phyloP scores from a whole-genome alignment of 2,888 invertebrate species.

The Amiota communis region DNA sequence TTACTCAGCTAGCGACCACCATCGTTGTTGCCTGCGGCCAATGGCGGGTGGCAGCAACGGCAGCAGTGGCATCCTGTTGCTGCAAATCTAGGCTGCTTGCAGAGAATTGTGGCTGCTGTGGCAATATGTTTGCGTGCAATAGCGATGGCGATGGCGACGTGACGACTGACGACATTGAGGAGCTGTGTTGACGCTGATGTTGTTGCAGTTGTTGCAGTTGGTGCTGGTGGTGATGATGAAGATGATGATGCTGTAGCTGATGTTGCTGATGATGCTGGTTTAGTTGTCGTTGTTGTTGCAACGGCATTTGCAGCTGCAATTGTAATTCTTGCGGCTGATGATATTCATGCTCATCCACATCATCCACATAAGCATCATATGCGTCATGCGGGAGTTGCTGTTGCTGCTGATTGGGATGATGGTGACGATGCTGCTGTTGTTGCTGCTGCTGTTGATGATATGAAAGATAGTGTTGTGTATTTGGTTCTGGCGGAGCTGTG shows the following conservation, averaged over 20 bases:
- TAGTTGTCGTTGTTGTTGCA: slow-evolving; percentile 43
- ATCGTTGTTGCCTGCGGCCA: slow-evolving; percentile 69
- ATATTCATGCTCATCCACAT: slow-evolving; percentile 68
- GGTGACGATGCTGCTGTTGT: slow-evolving; percentile 42
- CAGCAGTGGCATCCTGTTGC: slow-evolving; percentile 43
- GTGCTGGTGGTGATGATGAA: too few species aligned
- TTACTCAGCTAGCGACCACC: slow-evolving; percentile 72
- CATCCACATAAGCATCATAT: slow-evolving; percentile 54
- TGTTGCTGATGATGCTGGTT: too few species aligned
- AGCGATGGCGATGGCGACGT: slow-evolving; percentile 60
- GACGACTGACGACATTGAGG: slow-evolving; percentile 60
- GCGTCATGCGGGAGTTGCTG: slow-evolving; percentile 45
- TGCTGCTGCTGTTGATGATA: slow-evolving; percentile 55
- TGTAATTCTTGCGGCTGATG: slow-evolving; percentile 70
- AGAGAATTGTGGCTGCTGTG: slow-evolving; percentile 41
- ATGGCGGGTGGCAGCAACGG: slow-evolving; percentile 57
- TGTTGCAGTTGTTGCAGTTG: slow-evolving; percentile 32
- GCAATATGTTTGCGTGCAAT: slow-evolving; percentile 30
- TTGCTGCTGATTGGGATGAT: slow-evolving; percentile 39
- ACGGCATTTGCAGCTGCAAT: slow-evolving; percentile 52
- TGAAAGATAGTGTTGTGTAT: slow-evolving; percentile 41
- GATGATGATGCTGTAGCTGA: too few species aligned
- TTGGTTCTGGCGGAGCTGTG: slow-evolving; percentile 34
- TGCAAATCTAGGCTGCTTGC: slow-evolving; percentile 42
- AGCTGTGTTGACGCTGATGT: slow-evolving; percentile 51